Conservation (phyloP, 2,888 invertebrate genomes). For the Steromphala cineraria region DNA sequence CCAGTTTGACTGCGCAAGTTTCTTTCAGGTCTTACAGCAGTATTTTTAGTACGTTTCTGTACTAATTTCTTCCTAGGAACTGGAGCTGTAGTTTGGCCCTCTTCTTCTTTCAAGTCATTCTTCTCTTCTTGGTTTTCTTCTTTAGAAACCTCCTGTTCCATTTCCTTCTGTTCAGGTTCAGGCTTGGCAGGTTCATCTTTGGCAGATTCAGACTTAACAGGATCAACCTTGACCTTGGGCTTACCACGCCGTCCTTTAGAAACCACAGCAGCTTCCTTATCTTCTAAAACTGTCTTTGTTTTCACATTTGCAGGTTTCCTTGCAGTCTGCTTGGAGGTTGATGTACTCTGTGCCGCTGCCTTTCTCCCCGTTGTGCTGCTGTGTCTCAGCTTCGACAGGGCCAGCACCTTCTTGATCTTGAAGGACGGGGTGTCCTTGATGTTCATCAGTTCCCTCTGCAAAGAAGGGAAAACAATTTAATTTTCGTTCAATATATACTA, state of each 20-base stretch:
- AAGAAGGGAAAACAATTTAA: background rate
- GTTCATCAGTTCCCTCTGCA: background rate
- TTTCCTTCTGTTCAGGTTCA: too few relatives aligned
- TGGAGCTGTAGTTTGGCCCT: background rate
- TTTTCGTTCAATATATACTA: too few relatives aligned
- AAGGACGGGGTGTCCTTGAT: slow-evolving; percentile 7
- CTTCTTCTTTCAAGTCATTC: too few relatives aligned
- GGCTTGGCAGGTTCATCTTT: background rate
- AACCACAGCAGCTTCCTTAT: background rate
- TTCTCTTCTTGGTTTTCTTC: too few relatives aligned
- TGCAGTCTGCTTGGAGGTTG: background rate
- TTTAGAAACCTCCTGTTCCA: too few relatives aligned
- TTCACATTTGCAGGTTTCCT: background rate
- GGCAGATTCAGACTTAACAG: background rate
- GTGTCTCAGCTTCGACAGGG: background rate
- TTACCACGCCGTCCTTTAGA: background rate
- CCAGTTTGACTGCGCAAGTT: background rate
- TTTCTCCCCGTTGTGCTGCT: background rate
- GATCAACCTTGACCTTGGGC: background rate
- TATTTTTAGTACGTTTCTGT: background rate
- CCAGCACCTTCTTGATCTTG: slow-evolving; percentile 10
- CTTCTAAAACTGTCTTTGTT: background rate
- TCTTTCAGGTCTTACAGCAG: background rate
- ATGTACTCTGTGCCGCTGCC: background rate
- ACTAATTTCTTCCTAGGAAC: background rate